Conservation (phyloP, 2,113 vertebrate species). For the Grus americana region DNA sequence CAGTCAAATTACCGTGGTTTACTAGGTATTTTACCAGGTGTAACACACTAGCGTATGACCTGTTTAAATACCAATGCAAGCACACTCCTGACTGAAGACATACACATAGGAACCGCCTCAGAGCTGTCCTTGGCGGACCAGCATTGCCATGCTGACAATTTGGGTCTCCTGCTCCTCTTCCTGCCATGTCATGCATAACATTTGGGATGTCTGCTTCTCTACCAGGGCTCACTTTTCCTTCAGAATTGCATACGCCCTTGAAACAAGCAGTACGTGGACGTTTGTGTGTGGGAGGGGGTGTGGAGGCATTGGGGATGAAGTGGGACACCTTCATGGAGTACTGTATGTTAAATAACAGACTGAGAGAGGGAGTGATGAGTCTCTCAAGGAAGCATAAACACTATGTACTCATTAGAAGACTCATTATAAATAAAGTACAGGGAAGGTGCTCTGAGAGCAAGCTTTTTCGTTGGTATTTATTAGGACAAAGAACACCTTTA, state of each 20-base stretch:
- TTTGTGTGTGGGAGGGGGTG: background rate
- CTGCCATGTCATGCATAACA: background rate
- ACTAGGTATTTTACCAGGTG: background rate
- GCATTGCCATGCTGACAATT: background rate
- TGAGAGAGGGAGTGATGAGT: conserved; percentile 76
- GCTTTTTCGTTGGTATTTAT: conserved; percentile 73
- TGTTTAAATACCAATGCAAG: background rate
- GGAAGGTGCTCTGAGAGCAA: conserved; percentile 79
- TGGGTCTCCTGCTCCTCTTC: background rate
- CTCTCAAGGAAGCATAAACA: conserved; percentile 82
- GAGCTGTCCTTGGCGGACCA: background rate
- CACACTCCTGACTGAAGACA: background rate
- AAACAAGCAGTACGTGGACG: background rate
- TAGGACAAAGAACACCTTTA: conserved; percentile 79
- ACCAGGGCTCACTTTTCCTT: background rate
- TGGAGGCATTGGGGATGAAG: conserved; percentile 29
- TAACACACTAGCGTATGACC: background rate
- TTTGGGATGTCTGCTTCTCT: background rate
- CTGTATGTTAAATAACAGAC: conserved; percentile 74
- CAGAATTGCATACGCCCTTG: conserved; percentile 37
- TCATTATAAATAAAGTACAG: conserved; percentile 81
- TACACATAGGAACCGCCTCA: background rate
- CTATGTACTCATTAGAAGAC: conserved; percentile 77
- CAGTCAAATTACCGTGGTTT: background rate
- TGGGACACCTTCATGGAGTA: conserved; percentile 57